Evolutionary conservation across 2,888 invertebrate species (phyloP), one percentile per base, ranked within the genome.

Genomic region (Villa cingulata): DNA sequence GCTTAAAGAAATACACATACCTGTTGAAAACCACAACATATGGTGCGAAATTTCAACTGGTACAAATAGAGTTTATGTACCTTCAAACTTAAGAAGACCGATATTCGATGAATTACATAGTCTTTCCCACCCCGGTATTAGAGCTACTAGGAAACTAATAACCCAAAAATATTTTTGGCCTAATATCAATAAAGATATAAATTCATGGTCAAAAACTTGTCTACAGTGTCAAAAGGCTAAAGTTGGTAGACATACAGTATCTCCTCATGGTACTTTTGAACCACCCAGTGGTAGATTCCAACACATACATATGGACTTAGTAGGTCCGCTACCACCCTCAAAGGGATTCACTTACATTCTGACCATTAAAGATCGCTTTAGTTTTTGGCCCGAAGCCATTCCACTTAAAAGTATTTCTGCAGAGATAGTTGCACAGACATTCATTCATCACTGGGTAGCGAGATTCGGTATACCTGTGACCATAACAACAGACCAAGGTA

Each of bases 51-150:
- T 27, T 27, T 27, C 27, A 27, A 27, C 27, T 6, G 27, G 27
- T 9, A 38, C 12, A 4, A 27, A 27, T 27, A 27, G 27, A 27
- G 5, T 7, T 6, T 27, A 27, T 27, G 27, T 27, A 4, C 27
- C 27, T 6, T 6, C 4, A 27, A 27, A 7, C 7, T 6, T 27
- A 7, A 27, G 27, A 27, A 4, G 27, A 27, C 7, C 27, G 5
- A 27, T 27, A 27, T 27, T 27, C 27, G 7, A 27, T 27, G 27
- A 32, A 19, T 15, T 45, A 15, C 45, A 48, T 23, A 17, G 17
- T 1, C 20, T 49, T 18, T 45, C 36, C 1, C 49, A 45, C n/a
- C 49, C 49, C 10, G 39, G 49, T 36, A 43, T 45, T 6, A 37
- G 39, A 3, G 38, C 39, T 10, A 43, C 39, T n/a, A 15, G 42